Evolutionary conservation across 2,113 vertebrate species (phyloP).

Genomic region (Steatornis caripensis): DNA sequence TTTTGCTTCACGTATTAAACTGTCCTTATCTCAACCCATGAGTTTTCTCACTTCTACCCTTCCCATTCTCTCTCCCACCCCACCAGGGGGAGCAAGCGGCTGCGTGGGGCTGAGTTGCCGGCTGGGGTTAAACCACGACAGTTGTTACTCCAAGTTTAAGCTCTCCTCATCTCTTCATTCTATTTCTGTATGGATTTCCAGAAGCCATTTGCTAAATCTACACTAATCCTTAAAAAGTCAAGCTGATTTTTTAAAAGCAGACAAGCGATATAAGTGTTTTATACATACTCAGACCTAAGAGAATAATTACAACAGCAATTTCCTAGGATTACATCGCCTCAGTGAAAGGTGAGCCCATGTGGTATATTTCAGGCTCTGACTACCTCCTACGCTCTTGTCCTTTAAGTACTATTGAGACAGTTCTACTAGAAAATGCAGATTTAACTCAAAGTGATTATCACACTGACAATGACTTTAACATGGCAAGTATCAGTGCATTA

Average conservation of each 20-base stretch:
- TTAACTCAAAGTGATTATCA: background rate
- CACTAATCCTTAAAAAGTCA: background rate
- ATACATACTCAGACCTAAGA: background rate
- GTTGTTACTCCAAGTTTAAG: background rate
- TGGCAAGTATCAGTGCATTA: background rate
- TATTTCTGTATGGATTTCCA: background rate
- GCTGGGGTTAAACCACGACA: too few species aligned
- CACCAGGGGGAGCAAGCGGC: too few species aligned
- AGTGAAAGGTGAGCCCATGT: background rate
- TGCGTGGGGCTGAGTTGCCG: too few species aligned
- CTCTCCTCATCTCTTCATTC: background rate
- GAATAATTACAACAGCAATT: background rate
- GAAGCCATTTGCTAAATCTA: background rate
- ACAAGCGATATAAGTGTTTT: background rate
- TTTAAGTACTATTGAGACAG: background rate
- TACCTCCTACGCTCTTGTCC: background rate
- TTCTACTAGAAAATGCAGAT: background rate
- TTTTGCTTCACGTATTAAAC: too few species aligned
- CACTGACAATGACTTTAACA: background rate
- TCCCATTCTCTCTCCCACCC: too few species aligned
- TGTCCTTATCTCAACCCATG: too few species aligned
- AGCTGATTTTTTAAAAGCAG: background rate
- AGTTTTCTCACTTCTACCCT: too few species aligned
- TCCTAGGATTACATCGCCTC: background rate
- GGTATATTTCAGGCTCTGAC: background rate